These are phyloP conservation scores for Stomorhina lunata DNA, from an alignment of 2,888 invertebrate species.

Conservation along the genomic window DNA sequence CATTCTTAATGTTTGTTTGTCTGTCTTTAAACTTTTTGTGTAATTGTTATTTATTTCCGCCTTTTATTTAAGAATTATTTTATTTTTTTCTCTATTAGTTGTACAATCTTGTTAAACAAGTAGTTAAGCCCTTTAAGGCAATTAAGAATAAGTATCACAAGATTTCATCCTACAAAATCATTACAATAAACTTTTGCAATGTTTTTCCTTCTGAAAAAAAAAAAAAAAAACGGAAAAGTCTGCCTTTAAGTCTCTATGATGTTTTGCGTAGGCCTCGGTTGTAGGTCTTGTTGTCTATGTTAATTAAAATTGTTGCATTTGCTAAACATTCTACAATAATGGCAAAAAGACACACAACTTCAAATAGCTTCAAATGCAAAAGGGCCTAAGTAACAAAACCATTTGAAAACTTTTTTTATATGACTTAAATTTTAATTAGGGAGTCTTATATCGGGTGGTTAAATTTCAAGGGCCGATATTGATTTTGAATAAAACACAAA, in stretches of 20 bases:
- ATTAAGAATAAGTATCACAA: conserved; percentile 35
- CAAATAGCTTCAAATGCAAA: too few relatives aligned
- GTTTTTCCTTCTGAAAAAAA: conserved; percentile 32
- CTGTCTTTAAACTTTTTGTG: conserved; percentile 20
- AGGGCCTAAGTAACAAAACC: too few relatives aligned
- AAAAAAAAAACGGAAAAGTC: too few relatives aligned
- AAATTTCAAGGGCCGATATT: too few relatives aligned
- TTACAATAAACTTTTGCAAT: conserved; percentile 42
- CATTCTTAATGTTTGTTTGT: neutral
- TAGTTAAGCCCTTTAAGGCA: conserved; percentile 58
- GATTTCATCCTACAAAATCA: neutral
- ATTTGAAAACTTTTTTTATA: too few relatives aligned
- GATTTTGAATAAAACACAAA: too few relatives aligned
- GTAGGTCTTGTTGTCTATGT: conserved; percentile 53
- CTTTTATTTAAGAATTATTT: conserved; percentile 32
- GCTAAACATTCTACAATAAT: neutral
- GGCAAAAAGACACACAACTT: neutral
- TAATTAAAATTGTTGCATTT: conserved; percentile 65
- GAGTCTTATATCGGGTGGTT: too few relatives aligned
- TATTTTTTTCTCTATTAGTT: conserved; percentile 43
- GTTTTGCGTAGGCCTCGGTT: conserved; percentile 53
- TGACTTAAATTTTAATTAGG: too few relatives aligned
- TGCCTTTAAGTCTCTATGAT: conserved; percentile 45
- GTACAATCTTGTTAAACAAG: conserved; percentile 62
- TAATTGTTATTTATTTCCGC: conserved; percentile 68